Conservation (phyloP, 2,113 vertebrate species). For the Parotia lawesii region DNA sequence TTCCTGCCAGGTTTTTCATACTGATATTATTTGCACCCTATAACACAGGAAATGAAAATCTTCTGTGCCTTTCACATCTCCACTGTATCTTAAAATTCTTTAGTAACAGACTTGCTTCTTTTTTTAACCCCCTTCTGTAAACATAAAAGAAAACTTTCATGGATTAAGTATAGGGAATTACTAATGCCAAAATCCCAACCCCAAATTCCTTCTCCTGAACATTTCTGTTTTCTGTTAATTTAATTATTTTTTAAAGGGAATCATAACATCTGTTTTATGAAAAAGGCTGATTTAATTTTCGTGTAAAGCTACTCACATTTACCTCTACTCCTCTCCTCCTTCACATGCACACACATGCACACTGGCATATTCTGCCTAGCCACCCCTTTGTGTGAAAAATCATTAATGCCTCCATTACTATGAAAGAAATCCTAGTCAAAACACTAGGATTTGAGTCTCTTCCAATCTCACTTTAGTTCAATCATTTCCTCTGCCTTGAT, state of each 20-base stretch:
- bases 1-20: constrained; percentile 86
- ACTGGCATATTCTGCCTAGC: background rate
- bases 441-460: constrained; percentile 15
- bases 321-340: background rate
- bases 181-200: constrained; percentile 32
- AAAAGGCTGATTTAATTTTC: constrained; percentile 38
- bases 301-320: background rate
- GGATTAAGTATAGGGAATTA: constrained; percentile 45
- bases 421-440: constrained; percentile 53
- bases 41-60: constrained; percentile 97
- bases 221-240: constrained; percentile 36
- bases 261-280: constrained; percentile 64
- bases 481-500: background rate
- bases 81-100: constrained; percentile 80
- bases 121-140: constrained; percentile 59
- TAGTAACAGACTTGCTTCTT: constrained; percentile 51
- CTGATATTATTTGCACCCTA: constrained; percentile 88
- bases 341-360: background rate
- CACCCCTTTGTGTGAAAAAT: constrained; percentile 9
- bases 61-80: constrained; percentile 73
- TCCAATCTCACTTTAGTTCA: constrained; percentile 35
- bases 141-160: constrained; percentile 69
- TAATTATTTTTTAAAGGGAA: constrained; percentile 29
- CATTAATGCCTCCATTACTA: background rate
- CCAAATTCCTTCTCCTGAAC: constrained; percentile 20